These are phyloP conservation scores for Battus philenor DNA, from an alignment of 1,140 invertebrate genomes.

Conservation along the genomic window DNA sequence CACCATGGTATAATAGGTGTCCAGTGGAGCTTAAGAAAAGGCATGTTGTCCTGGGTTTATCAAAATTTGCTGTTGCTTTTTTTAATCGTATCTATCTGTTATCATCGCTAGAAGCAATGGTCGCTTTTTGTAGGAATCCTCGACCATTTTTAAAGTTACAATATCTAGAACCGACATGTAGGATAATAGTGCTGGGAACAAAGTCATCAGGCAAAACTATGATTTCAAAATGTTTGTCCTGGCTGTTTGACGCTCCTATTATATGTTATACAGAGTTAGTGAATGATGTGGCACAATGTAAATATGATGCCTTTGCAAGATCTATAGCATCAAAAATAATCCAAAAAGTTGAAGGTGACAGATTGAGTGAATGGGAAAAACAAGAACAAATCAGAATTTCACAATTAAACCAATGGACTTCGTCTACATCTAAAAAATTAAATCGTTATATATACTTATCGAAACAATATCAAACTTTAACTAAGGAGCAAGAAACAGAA, in stretches of 20 bases:
- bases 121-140: slow-evolving; percentile 77
- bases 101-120: slow-evolving; percentile 58
- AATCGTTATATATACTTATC: slow-evolving; percentile 36
- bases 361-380: slow-evolving; percentile 46
- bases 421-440: slow-evolving; percentile 24
- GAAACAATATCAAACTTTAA: slow-evolving; percentile 15
- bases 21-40: slow-evolving; percentile 77
- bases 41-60: slow-evolving; percentile 52
- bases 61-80: slow-evolving; percentile 75
- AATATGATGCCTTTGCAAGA: slow-evolving; percentile 48
- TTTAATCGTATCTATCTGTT: slow-evolving; percentile 78
- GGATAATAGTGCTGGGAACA: slow-evolving; percentile 52
- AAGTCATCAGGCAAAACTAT: slow-evolving; percentile 59
- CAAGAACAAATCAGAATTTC: slow-evolving; percentile 38
- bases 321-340: slow-evolving; percentile 64
- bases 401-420: slow-evolving; percentile 43
- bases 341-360: slow-evolving; percentile 50
- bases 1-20: slow-evolving; percentile 77
- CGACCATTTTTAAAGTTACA: slow-evolving; percentile 68
- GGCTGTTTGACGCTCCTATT: slow-evolving; percentile 51
- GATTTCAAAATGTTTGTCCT: slow-evolving; percentile 53
- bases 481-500: background rate
- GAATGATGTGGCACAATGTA: slow-evolving; percentile 43
- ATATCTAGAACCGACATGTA: slow-evolving; percentile 62
- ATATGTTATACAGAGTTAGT: slow-evolving; percentile 39